Evolutionary conservation across 2,888 invertebrate genomes (phyloP), one percentile per base, ranked within the genome.

Genomic region (Terebella lapidaria): DNA sequence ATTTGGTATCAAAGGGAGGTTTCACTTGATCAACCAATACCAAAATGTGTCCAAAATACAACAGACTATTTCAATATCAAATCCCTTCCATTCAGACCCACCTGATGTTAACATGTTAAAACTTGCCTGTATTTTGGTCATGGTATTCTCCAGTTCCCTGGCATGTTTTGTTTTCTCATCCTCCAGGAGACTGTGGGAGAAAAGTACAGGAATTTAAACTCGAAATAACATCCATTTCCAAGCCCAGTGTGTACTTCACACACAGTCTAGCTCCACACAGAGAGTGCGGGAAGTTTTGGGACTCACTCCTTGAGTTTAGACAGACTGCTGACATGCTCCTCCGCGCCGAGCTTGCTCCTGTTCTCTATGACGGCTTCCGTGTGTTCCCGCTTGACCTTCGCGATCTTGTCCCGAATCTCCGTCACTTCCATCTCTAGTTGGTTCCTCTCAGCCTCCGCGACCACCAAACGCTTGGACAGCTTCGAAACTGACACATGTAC

Each of bases 301-400:
- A n/a, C n/a, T n/a, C n/a, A 35, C 75, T 66, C 69, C 69, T 76
- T 77, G n/a, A 75, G 51, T 45, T 73, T 74, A 26, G 71, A 62
- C 27, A 76, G 68, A 20, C 70, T 68, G 47, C 67, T 71, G 57
- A 74, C 66, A 65, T 78, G 76, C 45, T 76, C 71, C 55, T 77
- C 73, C 28, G 72, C 65, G 3, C 71, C 65, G n/a, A 73, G 60
- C 54, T 69, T 67, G 15, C 67, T 65, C 28, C 71, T 67, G 22
- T 60, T 64, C n/a, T 76, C 73, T 56, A 74, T 57, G 55, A 72
- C 35, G 54, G 72, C 57, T 27, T 68, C 63, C 46, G 77, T 75
- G 62, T 73, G 66, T 60, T 72, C 70, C 46, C 71, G 70, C 65
- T 75, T 77, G 26, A 72, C 35, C 45, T 73, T 71, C 5, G 66